These are phyloP conservation scores for Rhizoglyphus robini DNA, from an alignment of 1,140 invertebrate species.

Conservation along the genomic window DNA sequence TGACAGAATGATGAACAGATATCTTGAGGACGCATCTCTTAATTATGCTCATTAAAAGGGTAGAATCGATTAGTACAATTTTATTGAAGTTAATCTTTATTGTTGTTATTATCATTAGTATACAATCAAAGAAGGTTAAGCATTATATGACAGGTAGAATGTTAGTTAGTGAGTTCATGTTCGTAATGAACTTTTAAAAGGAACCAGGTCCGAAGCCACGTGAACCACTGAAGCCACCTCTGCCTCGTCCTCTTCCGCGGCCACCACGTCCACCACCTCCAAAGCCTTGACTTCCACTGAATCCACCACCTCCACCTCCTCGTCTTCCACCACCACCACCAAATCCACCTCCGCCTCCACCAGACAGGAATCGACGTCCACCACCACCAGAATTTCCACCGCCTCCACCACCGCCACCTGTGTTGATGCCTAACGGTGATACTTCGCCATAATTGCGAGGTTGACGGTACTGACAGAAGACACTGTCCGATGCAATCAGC, in stretches of 20 bases:
- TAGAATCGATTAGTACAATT: no score
- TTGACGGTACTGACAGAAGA: not conserved
- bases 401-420: not conserved
- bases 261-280: no score
- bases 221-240: not conserved
- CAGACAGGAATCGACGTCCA: not conserved
- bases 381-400: not conserved
- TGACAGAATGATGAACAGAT: no score
- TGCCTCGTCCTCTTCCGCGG: not conserved
- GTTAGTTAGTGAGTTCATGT: no score
- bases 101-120: no score
- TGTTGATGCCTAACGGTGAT: not conserved
- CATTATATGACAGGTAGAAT: no score
- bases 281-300: no score
- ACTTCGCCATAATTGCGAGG: not conserved
- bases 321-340: constrained; percentile 4
- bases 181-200: not conserved
- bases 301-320: not conserved
- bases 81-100: no score
- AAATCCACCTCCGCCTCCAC: not conserved
- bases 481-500: no score
- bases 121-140: no score
- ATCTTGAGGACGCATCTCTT: no score
- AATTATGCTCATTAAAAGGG: no score
- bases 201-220: not conserved